Conservation (phyloP, 2,113 vertebrate genomes). For the Tapirus terrestris region DNA sequence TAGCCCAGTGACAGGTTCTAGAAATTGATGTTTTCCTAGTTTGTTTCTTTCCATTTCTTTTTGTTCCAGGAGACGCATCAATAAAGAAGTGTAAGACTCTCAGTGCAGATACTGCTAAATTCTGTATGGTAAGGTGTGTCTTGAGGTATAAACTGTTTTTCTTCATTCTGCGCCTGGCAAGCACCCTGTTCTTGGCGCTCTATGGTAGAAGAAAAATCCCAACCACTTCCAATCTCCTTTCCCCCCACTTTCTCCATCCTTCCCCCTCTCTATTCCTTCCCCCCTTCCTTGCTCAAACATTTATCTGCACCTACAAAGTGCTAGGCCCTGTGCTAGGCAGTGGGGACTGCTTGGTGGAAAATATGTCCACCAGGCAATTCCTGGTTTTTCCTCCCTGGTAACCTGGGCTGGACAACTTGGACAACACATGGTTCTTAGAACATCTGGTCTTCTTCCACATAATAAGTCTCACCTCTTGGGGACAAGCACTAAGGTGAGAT, state of each 20-base stretch:
- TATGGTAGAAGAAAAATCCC: neutral
- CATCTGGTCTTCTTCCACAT: neutral
- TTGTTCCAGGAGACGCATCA: neutral
- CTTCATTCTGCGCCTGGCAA: neutral
- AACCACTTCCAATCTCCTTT: neutral
- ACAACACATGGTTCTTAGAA: neutral
- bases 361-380: neutral
- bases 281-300: neutral
- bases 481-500: neutral
- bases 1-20: neutral
- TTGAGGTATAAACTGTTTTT: neutral
- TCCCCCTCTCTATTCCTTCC: neutral
- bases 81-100: neutral
- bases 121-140: neutral
- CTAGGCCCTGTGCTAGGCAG: neutral
- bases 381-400: neutral
- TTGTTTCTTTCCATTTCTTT: constrained; percentile 22
- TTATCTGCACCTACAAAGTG: neutral
- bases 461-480: neutral
- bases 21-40: neutral
- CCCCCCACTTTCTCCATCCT: neutral
- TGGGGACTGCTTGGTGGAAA: neutral
- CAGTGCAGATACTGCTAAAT: neutral
- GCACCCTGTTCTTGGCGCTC: neutral
- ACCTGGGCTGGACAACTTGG: neutral